Evolutionary conservation across 2,113 vertebrate species (phyloP), one percentile per base, ranked within the genome.

Genomic region (Megaceryle torquata): DNA sequence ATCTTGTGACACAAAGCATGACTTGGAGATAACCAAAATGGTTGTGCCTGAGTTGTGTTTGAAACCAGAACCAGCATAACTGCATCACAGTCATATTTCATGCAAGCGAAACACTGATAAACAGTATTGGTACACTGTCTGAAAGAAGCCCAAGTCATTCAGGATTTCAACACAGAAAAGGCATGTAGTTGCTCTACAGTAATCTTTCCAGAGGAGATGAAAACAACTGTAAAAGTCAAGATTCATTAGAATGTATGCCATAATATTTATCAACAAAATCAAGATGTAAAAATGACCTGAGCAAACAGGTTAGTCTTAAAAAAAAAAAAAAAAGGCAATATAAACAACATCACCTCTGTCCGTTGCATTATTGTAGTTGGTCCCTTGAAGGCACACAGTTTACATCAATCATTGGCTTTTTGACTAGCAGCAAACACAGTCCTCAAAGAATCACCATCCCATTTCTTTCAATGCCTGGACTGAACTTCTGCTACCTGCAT

Each of bases 301-400:
- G 9, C 6, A 63, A 91, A 33, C 1, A 76, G 29, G 11, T 24
- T 14, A 46, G 17, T 41, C 4, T 31, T 25, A 9, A 31, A 68
- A 43, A 46, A 17, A 1, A 0, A 0, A 11, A 26, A 54, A 43
- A 44, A 44, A 21, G 13, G 1, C 33, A 61, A 8, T 26, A 33
- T 28, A 33, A 75, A 8, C 28, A 78, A 15, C 13, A 81, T 53
- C 48, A 2, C 7, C 10, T 56, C 65, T 46, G 39, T 18, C 28
- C 13, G 7, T 31, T 56, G 15, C 28, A n/a, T 6, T 51, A 4
- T 1, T 53, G 10, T 15, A 59, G 35, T 28, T 46, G n/a, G 3
- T 72, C 72, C 31, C 63, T 61, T 78, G 44, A 7, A 7, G n/a
- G 60, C 25, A 46, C 39, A 14, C 11, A 15, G 29, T 65, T 89